Evolutionary conservation across 2,888 invertebrate species (phyloP).

Genomic region (Agrenia bidenticulata): DNA sequence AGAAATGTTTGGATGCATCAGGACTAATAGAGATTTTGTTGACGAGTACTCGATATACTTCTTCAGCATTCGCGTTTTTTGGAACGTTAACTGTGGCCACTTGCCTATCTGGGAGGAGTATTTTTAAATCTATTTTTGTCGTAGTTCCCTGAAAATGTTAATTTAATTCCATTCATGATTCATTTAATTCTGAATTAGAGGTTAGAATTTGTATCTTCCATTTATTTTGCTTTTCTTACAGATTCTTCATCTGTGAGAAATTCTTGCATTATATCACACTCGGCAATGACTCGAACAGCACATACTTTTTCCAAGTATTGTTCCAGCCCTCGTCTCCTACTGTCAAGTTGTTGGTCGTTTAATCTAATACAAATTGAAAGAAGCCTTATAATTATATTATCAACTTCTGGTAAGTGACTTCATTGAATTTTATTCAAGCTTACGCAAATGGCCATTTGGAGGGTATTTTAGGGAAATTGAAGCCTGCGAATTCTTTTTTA

Average conservation of each 20-base stretch:
- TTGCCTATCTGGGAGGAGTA: slow-evolving; percentile 86
- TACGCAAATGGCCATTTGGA: slow-evolving; percentile 96
- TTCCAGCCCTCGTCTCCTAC: slow-evolving; percentile 88
- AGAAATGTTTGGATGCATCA: slow-evolving; percentile 84
- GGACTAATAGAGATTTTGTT: slow-evolving; percentile 79
- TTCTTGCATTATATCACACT: slow-evolving; percentile 95
- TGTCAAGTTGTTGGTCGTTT: slow-evolving; percentile 95
- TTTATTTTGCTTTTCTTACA: slow-evolving; percentile 48
- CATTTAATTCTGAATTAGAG: too few species aligned
- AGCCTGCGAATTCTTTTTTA: slow-evolving; percentile 91
- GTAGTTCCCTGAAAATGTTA: slow-evolving; percentile 57
- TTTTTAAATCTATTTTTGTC: slow-evolving; percentile 65
- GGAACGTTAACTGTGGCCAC: slow-evolving; percentile 84
- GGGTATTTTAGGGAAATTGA: slow-evolving; percentile 94
- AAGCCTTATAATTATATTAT: neutral
- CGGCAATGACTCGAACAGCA: slow-evolving; percentile 95
- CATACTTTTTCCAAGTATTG: slow-evolving; percentile 98
- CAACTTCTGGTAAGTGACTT: neutral
- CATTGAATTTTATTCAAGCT: slow-evolving; percentile 50
- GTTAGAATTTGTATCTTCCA: neutral
- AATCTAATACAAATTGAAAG: slow-evolving; percentile 58
- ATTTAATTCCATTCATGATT: too few species aligned
- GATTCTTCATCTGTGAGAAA: slow-evolving; percentile 87
- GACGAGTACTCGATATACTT: slow-evolving; percentile 84
- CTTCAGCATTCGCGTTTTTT: slow-evolving; percentile 84